A percentile compares a stretch with the other conserved stretches of the same genome.
Evolutionary conservation across 2,797 vertebrate genomes (phyloP).

Genomic region (Molossus molossus): DNA sequence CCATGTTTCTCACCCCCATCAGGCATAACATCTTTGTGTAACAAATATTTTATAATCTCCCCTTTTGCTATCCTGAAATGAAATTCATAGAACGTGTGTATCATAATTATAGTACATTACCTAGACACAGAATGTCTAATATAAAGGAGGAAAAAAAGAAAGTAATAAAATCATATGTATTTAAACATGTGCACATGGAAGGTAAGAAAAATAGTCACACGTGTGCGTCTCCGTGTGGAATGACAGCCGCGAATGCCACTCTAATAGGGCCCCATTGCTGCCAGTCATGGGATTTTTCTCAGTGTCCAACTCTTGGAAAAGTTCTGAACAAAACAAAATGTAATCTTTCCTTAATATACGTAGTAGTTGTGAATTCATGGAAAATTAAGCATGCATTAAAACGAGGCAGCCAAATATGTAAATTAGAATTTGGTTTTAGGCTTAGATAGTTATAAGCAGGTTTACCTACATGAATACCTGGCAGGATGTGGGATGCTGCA

Average conservation of each 20-base stretch:
- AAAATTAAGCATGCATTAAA: constrained; percentile 66
- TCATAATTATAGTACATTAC: not conserved
- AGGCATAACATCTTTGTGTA: constrained; percentile 10
- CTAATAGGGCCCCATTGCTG: not conserved
- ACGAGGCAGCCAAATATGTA: constrained; percentile 51
- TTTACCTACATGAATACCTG: not conserved
- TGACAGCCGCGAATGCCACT: not conserved
- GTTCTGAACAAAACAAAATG: constrained; percentile 65
- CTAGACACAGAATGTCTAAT: not conserved
- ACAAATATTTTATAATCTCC: constrained; percentile 14
- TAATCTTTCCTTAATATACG: constrained; percentile 52
- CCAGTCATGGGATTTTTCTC: not conserved
- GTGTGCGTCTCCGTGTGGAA: not conserved
- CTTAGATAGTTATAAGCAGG: constrained; percentile 49
- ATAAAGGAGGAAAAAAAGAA: constrained; percentile 51
- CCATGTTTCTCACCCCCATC: not conserved
- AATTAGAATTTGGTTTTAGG: constrained; percentile 39
- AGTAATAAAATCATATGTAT: not conserved
- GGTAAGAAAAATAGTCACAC: not conserved
- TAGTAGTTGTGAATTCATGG: constrained; percentile 57
- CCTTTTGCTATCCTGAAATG: not conserved
- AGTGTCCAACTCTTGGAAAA: constrained; percentile 4
- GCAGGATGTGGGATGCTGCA: not conserved
- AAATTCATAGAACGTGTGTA: not conserved
- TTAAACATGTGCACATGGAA: constrained; percentile 13